Conservation (phyloP, 2,888 invertebrate species). For the Drosophila koepferae region DNA sequence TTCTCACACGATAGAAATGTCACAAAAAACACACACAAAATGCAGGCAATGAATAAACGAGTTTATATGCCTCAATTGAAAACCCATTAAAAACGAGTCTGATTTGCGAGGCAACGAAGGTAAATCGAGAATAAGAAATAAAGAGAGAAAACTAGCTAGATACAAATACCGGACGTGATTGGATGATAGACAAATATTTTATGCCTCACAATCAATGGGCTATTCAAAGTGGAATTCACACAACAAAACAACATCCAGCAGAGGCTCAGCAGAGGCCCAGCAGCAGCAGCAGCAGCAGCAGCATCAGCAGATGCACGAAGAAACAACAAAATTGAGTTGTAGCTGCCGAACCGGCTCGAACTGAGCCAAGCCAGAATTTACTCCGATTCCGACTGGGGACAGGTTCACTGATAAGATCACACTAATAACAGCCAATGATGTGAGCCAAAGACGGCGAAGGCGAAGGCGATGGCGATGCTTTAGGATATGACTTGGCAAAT, state of each 20-base stretch:
- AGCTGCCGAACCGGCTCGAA: slow-evolving; percentile 32
- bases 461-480: slow-evolving; percentile 56
- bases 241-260: slow-evolving; percentile 50
- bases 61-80: slow-evolving; percentile 68
- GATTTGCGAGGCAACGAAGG: slow-evolving; percentile 45
- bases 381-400: slow-evolving; percentile 31
- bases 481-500: slow-evolving; percentile 82
- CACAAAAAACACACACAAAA: slow-evolving; percentile 34
- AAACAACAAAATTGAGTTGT: slow-evolving; percentile 67
- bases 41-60: slow-evolving; percentile 61
- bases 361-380: slow-evolving; percentile 9
- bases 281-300: not conserved
- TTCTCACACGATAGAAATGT: slow-evolving; percentile 65
- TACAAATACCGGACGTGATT: slow-evolving; percentile 79
- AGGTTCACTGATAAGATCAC: slow-evolving; percentile 67
- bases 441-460: slow-evolving; percentile 30
- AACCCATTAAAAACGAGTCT: slow-evolving; percentile 69
- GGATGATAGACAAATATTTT: slow-evolving; percentile 76
- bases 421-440: slow-evolving; percentile 76
- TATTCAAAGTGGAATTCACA: slow-evolving; percentile 70
- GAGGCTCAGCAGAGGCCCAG: slow-evolving; percentile 23
- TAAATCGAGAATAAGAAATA: slow-evolving; percentile 7
- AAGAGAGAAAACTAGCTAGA: slow-evolving; percentile 40
- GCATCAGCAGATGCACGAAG: slow-evolving; percentile 6
- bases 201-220: slow-evolving; percentile 74